A percentile compares a stretch with the other conserved stretches of the same genome.
Conservation (phyloP, 2,888 invertebrate genomes). For the Copidosoma aretas region DNA sequence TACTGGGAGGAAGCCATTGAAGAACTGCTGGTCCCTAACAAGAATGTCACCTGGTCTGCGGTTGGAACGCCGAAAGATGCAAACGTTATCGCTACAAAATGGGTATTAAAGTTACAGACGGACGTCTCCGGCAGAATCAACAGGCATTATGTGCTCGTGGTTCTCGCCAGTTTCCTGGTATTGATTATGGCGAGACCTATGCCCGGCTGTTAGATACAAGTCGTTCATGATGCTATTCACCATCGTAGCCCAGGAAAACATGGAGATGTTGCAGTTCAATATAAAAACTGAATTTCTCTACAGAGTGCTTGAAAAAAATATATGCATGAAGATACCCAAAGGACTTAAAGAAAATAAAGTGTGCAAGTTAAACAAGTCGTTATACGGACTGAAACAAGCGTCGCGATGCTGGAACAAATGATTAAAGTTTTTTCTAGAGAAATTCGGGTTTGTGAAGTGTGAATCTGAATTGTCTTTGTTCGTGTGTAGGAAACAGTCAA, state of each 20-base stretch:
- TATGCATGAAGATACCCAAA: background rate
- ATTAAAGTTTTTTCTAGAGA: too few species aligned
- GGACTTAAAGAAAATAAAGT: background rate
- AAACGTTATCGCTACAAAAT: background rate
- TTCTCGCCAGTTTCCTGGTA: background rate
- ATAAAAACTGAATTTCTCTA: background rate
- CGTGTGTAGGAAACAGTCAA: background rate
- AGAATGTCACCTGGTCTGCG: background rate
- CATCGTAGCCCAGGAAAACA: background rate
- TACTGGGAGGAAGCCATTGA: background rate
- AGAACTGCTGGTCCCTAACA: background rate
- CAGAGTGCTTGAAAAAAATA: background rate
- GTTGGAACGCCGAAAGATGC: background rate
- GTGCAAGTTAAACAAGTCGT: background rate
- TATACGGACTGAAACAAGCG: slow-evolving; percentile 14
- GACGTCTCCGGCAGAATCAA: background rate
- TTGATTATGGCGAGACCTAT: background rate
- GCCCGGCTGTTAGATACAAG: background rate
- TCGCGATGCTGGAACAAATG: too few species aligned
- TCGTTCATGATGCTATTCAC: background rate
- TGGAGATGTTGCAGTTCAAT: background rate
- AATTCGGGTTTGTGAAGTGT: background rate
- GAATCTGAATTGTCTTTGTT: background rate
- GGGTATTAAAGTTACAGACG: background rate
- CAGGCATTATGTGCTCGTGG: background rate